Percentiles rank a stretch among this genome's conserved stretches.
These are phyloP conservation scores for Liasis olivaceus DNA, from an alignment of 2,797 vertebrate genomes.

Conservation along the genomic window DNA sequence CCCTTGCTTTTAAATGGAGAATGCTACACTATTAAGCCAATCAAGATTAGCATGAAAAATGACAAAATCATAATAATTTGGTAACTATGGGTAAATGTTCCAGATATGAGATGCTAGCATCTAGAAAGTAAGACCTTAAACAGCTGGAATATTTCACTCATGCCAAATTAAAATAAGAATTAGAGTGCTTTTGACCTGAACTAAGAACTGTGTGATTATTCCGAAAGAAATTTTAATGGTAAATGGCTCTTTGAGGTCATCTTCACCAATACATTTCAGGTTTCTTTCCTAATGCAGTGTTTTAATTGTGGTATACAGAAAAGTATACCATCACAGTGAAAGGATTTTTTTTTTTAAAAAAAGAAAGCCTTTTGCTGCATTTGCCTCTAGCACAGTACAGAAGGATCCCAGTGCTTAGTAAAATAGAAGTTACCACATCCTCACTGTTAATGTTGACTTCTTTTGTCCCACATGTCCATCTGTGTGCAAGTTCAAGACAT, in stretches of 20 bases:
- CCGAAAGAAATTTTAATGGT: conserved; percentile 10
- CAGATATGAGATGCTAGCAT: not conserved
- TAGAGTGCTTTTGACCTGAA: conserved; percentile 2
- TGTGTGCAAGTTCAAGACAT: not conserved
- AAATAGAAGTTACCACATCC: not conserved
- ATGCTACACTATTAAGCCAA: not conserved
- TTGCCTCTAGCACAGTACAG: not conserved
- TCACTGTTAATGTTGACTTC: not conserved
- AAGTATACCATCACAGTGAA: not conserved
- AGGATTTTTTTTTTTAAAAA: not conserved
- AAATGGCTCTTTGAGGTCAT: conserved; percentile 5
- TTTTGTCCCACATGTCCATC: not conserved
- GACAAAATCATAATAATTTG: not conserved
- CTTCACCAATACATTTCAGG: not conserved
- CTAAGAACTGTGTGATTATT: not conserved
- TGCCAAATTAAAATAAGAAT: not conserved
- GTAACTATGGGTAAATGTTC: not conserved
- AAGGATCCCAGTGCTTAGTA: not conserved
- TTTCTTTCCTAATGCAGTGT: not conserved
- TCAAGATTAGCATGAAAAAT: not conserved
- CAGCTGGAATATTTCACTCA: not conserved
- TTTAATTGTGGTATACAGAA: conserved; percentile 12
- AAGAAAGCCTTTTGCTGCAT: not conserved
- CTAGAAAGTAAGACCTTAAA: not conserved
- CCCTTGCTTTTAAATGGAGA: not conserved